Evolutionary conservation across 2,888 invertebrate genomes (phyloP).

Genomic region (Chrysopilus asiliformis): DNA sequence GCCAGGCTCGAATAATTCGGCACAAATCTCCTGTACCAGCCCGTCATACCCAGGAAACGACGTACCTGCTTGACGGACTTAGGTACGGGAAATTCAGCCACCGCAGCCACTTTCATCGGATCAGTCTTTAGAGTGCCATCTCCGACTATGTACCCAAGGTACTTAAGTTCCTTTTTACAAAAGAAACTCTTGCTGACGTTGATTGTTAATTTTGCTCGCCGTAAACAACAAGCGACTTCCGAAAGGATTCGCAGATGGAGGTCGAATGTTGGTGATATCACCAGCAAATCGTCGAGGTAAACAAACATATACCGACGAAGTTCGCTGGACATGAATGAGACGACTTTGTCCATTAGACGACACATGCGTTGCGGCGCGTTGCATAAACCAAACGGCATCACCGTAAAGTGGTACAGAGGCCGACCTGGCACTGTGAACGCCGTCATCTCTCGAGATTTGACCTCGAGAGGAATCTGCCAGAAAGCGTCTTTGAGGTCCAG

Average conservation of each 20-base stretch:
- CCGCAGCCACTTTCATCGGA: neutral
- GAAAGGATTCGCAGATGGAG: too few relatives aligned
- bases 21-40: neutral
- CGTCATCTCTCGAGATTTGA: neutral
- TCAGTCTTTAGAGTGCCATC: neutral
- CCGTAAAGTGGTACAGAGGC: neutral
- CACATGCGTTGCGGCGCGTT: neutral
- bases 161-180: neutral
- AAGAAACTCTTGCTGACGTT: neutral
- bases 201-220: neutral
- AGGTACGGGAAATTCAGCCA: neutral
- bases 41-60: neutral
- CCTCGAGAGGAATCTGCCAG: neutral
- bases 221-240: too few relatives aligned
- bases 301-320: too few relatives aligned
- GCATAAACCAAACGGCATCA: neutral
- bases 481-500: neutral
- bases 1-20: neutral
- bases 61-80: neutral
- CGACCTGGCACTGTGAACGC: conserved; percentile 18
- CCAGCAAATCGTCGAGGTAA: neutral
- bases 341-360: neutral
- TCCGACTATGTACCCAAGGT: neutral
- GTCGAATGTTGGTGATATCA: too few relatives aligned
- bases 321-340: too few relatives aligned